Percentiles rank a stretch among this genome's conserved stretches.
Conservation (phyloP, 2,797 vertebrate species). For the Labeo calbasu region DNA sequence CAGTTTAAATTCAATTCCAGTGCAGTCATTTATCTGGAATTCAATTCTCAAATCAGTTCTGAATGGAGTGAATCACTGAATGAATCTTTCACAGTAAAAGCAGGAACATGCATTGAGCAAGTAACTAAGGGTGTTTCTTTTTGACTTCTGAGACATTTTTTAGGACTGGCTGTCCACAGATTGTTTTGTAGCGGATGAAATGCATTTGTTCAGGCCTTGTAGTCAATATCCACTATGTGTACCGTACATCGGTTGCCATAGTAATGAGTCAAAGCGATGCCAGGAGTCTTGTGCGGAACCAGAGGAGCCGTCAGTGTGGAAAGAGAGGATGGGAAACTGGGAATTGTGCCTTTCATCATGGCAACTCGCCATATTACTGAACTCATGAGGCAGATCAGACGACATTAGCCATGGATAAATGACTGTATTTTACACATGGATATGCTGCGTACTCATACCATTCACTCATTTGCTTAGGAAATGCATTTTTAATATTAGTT, state of each 20-base stretch:
- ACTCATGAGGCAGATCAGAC: constrained; percentile 7
- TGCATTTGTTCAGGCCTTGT: constrained; percentile 22
- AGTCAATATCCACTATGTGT: neutral
- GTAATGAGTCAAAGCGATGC: constrained; percentile 14
- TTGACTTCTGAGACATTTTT: neutral
- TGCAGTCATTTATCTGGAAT: neutral
- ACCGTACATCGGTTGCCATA: constrained; percentile 8
- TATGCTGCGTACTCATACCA: neutral
- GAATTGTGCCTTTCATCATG: constrained; percentile 63
- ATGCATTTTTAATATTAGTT: neutral
- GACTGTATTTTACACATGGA: neutral
- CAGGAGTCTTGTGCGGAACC: neutral
- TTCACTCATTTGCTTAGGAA: neutral
- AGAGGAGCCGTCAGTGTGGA: constrained; percentile 49
- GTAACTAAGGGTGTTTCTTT: neutral
- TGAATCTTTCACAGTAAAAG: neutral
- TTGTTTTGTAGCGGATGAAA: constrained; percentile 19
- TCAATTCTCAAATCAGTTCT: neutral
- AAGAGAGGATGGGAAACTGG: constrained; percentile 67
- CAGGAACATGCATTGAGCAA: neutral
- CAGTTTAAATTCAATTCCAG: neutral
- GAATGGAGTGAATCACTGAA: neutral
- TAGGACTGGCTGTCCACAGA: neutral
- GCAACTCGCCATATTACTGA: constrained; percentile 47
- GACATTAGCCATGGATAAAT: neutral